Evolutionary conservation across 1,140 invertebrate species (phyloP).

Genomic region (Bilobella aurantiaca): DNA sequence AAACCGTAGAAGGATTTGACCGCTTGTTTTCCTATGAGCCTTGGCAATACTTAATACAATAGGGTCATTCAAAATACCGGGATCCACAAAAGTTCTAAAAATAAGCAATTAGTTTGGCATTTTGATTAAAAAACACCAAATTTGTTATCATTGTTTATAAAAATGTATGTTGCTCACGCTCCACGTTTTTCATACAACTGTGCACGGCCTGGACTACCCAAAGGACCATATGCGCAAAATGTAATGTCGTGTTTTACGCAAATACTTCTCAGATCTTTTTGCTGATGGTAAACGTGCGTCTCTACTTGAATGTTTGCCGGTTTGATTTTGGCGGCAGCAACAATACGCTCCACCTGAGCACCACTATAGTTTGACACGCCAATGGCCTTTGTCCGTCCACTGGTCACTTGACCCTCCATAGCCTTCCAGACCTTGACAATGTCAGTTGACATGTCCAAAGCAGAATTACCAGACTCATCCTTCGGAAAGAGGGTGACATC

Average conservation of each 20-base stretch:
- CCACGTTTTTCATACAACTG: constrained; percentile 8
- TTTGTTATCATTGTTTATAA: no score
- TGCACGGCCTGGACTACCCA: constrained; percentile 38
- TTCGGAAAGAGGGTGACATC: constrained; percentile 40
- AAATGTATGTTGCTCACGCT: constrained; percentile 7
- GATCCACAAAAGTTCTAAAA: no score
- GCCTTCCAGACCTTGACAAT: constrained; percentile 58
- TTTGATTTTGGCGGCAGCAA: constrained; percentile 52
- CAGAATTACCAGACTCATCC: constrained; percentile 42
- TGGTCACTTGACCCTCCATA: constrained; percentile 34
- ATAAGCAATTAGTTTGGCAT: no score
- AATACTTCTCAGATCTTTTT: constrained; percentile 39
- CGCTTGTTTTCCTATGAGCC: no score
- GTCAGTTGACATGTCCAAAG: constrained; percentile 45
- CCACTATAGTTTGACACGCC: constrained; percentile 70
- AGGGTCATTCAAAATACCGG: no score
- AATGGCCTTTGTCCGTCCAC: constrained; percentile 51
- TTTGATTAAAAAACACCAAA: no score
- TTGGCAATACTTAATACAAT: no score
- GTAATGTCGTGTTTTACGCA: constrained; percentile 40
- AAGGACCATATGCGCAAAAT: constrained; percentile 42
- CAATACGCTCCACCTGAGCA: constrained; percentile 53
- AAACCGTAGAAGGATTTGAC: no score
- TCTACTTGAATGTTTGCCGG: constrained; percentile 49
- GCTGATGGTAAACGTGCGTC: constrained; percentile 44